Conservation (phyloP, 1,140 invertebrate species). For the Saccostrea cuccullata region DNA sequence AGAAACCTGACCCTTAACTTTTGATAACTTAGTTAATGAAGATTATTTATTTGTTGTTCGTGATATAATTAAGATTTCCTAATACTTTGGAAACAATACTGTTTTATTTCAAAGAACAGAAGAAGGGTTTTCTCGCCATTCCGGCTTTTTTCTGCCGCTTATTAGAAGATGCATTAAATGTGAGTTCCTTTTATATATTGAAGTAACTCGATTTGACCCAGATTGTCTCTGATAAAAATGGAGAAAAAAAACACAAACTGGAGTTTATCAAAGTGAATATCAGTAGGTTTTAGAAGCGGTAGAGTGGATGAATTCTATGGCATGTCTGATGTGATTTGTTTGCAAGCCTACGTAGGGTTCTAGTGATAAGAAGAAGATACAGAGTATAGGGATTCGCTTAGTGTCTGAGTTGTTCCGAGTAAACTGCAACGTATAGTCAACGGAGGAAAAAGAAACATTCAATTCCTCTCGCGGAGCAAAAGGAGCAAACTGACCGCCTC, state of each 20-base stretch:
- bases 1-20: not conserved
- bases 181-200: not conserved
- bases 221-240: slow-evolving; percentile 24
- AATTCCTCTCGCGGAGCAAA: not conserved
- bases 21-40: not conserved
- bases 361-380: slow-evolving; percentile 26
- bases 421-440: not conserved
- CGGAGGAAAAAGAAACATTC: slow-evolving; percentile 6
- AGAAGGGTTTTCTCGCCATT: not conserved
- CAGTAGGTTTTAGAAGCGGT: slow-evolving; percentile 28
- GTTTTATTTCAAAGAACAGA: not conserved
- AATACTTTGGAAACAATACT: not conserved
- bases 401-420: slow-evolving; percentile 7
- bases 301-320: slow-evolving; percentile 31
- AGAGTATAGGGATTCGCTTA: slow-evolving; percentile 4
- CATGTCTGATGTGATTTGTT: slow-evolving; percentile 37
- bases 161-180: not conserved
- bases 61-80: slow-evolving; percentile 17
- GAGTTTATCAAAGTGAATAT: slow-evolving; percentile 36
- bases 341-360: slow-evolving; percentile 16
- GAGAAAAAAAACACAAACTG: slow-evolving; percentile 1
- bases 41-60: slow-evolving; percentile 18
- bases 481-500: not conserved
- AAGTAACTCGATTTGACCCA: slow-evolving; percentile 34
- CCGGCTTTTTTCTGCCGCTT: not conserved